phyloP scores from a whole-genome alignment of 2,888 invertebrate species.

The Eudasyphora cyanicolor region DNA sequence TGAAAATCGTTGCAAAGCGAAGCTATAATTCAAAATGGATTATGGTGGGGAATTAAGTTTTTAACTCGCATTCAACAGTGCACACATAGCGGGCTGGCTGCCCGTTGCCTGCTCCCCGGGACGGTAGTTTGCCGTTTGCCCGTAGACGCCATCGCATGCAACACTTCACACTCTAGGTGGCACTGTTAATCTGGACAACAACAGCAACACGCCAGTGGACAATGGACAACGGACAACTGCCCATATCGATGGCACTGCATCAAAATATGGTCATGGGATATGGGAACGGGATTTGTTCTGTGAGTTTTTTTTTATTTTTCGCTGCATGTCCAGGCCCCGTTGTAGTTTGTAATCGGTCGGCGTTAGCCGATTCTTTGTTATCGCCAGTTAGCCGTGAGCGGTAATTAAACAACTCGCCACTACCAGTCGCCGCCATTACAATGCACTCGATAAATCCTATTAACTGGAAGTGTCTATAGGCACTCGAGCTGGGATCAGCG shows the following conservation, averaged over 20 bases:
- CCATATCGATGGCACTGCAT: constrained; percentile 46
- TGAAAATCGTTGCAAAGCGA: not conserved
- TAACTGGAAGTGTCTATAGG: constrained; percentile 66
- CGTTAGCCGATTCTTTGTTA: constrained; percentile 9
- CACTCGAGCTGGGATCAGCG: constrained; percentile 7
- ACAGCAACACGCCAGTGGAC: constrained; percentile 31
- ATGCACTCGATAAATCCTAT: constrained; percentile 66
- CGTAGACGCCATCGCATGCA: constrained; percentile 59
- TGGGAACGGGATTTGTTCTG: not conserved
- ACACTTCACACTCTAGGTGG: constrained; percentile 69
- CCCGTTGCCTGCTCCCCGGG: no score
- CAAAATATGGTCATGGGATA: constrained; percentile 34
- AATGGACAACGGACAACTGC: not conserved
- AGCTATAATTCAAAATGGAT: constrained; percentile 61
- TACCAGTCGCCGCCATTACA: constrained; percentile 27
- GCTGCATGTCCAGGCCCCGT: not conserved
- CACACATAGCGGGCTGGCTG: not conserved
- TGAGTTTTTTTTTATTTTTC: constrained; percentile 9
- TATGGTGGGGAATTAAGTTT: constrained; percentile 59
- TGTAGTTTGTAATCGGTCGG: constrained; percentile 21
- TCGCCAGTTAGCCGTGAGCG: constrained; percentile 52
- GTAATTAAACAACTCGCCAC: constrained; percentile 63
- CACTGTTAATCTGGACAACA: constrained; percentile 65
- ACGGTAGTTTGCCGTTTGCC: not conserved
- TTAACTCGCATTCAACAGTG: constrained; percentile 54